Conservation (phyloP, 2,113 vertebrate species). For the Salvelinus namaycush region DNA sequence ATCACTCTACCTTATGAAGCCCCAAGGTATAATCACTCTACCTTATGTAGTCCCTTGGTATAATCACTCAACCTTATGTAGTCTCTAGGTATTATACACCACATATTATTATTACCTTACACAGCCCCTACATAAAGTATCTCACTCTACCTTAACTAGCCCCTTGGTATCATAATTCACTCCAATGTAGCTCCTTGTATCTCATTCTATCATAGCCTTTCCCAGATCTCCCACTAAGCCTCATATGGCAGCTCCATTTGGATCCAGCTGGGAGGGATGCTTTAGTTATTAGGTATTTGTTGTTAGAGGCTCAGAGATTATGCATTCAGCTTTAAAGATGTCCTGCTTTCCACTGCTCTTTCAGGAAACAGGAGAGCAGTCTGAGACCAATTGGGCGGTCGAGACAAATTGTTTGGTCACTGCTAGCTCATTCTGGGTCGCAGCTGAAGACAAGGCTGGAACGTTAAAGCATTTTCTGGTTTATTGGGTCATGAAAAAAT, state of each 20-base stretch:
- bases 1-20: no score
- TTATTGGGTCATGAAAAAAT: no score
- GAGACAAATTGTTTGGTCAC: neutral
- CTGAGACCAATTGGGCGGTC: neutral
- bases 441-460: neutral
- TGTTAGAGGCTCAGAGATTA: neutral
- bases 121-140: neutral
- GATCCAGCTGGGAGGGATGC: neutral
- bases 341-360: neutral
- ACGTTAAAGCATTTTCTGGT: no score
- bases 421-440: neutral
- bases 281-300: neutral
- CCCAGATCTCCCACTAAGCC: neutral
- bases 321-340: neutral
- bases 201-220: neutral
- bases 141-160: neutral
- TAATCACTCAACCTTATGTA: no score
- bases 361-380: neutral
- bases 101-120: no score
- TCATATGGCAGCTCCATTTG: neutral
- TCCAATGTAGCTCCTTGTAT: neutral
- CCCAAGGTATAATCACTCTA: no score
- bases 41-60: no score
- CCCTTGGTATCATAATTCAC: no score
- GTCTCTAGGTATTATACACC: no score